Conservation (phyloP, 2,113 vertebrate species). For the Epinephelus fuscoguttatus region DNA sequence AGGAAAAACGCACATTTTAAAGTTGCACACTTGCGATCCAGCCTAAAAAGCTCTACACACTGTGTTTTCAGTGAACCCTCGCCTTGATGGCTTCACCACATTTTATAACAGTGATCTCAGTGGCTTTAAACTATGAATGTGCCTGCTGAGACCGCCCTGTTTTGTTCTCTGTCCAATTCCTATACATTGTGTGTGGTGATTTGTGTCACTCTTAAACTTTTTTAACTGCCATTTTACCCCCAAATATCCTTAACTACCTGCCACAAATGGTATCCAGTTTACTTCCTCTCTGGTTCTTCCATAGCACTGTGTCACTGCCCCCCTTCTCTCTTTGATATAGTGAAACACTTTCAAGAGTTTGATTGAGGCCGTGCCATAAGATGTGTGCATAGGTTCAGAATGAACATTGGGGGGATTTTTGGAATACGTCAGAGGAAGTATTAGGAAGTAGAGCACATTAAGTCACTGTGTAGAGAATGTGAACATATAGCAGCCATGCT, state of each 20-base stretch:
- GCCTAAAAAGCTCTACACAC: conserved; percentile 30
- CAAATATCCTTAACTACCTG: conserved; percentile 37
- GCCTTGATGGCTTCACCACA: conserved; percentile 57
- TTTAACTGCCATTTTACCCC: conserved; percentile 47
- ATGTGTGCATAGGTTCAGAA: conserved; percentile 33
- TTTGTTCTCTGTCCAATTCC: conserved; percentile 45
- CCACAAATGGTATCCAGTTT: conserved; percentile 54
- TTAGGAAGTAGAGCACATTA: conserved; percentile 38
- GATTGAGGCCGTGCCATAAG: conserved; percentile 27
- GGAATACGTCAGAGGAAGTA: conserved; percentile 29
- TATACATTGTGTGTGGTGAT: conserved; percentile 46
- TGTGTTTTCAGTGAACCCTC: conserved; percentile 3
- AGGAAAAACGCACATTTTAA: conserved; percentile 15
- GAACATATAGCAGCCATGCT: not conserved
- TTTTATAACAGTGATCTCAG: conserved; percentile 70
- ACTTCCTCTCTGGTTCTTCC: conserved; percentile 28
- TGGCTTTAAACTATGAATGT: conserved; percentile 60
- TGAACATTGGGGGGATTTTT: conserved; percentile 36
- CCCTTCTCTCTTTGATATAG: conserved; percentile 23
- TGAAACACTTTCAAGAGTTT: conserved; percentile 39
- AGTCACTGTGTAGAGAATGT: conserved; percentile 34
- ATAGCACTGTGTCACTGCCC: conserved; percentile 17
- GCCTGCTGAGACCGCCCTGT: conserved; percentile 45
- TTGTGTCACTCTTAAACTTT: conserved; percentile 40
- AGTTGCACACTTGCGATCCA: conserved; percentile 4